Evolutionary conservation across 2,888 invertebrate genomes (phyloP).

Genomic region (Limnephilus rhombicus): DNA sequence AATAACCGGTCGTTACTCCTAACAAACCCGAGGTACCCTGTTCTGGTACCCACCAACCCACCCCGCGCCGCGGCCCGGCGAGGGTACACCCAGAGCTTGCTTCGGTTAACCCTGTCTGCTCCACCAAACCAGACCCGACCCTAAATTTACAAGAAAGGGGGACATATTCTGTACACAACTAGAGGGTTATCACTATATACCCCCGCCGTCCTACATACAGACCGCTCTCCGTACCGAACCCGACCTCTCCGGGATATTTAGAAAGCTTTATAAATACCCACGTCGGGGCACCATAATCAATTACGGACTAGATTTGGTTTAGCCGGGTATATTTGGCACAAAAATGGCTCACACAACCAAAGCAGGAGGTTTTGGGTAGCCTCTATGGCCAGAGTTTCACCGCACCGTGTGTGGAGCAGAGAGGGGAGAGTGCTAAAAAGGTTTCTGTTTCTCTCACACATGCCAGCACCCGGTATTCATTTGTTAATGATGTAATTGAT

Average conservation of each 20-base stretch:
- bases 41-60: not conserved
- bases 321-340: conserved; percentile 65
- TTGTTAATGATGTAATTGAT: conserved; percentile 62
- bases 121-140: conserved; percentile 65
- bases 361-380: conserved; percentile 66
- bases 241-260: conserved; percentile 37
- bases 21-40: conserved; percentile 60
- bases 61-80: conserved; percentile 54
- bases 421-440: conserved; percentile 31
- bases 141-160: conserved; percentile 65
- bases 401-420: conserved; percentile 57
- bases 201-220: conserved; percentile 51
- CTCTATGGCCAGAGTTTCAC: conserved; percentile 66
- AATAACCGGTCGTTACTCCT: conserved; percentile 63
- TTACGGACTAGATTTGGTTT: conserved; percentile 66
- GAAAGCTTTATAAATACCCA: conserved; percentile 61
- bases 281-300: conserved; percentile 65
- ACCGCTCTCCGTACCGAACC: conserved; percentile 18
- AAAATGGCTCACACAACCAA: conserved; percentile 64
- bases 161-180: conserved; percentile 56
- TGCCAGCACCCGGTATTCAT: conserved; percentile 47
- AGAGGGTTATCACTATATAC: conserved; percentile 59
- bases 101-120: conserved; percentile 65
- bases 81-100: conserved; percentile 62
- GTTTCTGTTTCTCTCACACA: conserved; percentile 39